Evolutionary conservation across 64 coral and sea anemone genomes (phyloP).

Genomic region (Stichodactyla mertensii): DNA sequence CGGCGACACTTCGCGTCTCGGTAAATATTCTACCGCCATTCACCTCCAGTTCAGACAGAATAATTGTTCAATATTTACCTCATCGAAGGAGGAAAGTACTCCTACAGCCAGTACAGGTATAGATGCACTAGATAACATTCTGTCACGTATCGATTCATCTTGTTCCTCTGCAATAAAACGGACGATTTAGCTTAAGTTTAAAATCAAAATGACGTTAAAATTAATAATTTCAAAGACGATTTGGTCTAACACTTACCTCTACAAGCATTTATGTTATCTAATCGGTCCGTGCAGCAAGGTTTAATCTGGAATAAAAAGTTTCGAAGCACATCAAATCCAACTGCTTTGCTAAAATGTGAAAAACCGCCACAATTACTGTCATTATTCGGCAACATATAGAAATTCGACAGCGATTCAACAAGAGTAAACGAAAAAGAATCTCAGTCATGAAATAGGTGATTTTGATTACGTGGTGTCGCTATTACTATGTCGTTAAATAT

Average conservation of each 20-base stretch:
- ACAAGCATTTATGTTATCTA: conserved; percentile 31
- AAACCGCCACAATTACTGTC: too few relatives aligned
- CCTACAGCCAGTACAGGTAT: conserved; percentile 81
- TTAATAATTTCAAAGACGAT: neutral
- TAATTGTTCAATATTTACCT: conserved; percentile 24
- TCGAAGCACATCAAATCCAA: too few relatives aligned
- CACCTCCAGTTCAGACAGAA: too few relatives aligned
- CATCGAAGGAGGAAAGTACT: conserved; percentile 68
- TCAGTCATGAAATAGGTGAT: too few relatives aligned
- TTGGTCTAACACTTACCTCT: neutral
- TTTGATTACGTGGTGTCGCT: too few relatives aligned
- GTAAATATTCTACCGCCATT: too few relatives aligned
- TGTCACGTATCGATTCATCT: conserved; percentile 26
- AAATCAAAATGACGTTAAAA: neutral
- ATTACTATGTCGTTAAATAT: too few relatives aligned
- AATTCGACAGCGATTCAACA: too few relatives aligned
- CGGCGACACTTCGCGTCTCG: too few relatives aligned
- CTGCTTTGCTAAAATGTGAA: too few relatives aligned
- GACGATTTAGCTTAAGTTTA: neutral
- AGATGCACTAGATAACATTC: conserved; percentile 67
- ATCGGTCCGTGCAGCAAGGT: conserved; percentile 35
- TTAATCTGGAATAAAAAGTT: conserved; percentile 41
- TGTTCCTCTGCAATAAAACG: conserved; percentile 12
- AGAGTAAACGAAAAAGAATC: too few relatives aligned
- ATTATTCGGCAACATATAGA: too few relatives aligned